phyloP scores from a whole-genome alignment of 2,113 vertebrate species.

The Aegotheles bennettii region DNA sequence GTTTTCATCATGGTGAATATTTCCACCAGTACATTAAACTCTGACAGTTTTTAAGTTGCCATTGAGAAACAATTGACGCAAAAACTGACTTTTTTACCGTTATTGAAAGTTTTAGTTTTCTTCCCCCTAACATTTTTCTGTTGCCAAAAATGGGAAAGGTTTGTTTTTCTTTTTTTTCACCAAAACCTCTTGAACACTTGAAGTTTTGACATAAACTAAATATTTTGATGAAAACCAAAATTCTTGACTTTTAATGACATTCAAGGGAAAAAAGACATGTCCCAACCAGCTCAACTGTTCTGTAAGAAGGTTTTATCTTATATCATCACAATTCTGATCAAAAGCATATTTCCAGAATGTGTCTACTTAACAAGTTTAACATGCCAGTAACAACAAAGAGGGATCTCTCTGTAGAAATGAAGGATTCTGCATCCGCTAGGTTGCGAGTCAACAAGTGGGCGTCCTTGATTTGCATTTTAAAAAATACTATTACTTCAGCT shows the following conservation, averaged over 20 bases:
- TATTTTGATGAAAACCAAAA: slow-evolving; percentile 3
- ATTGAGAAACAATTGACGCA: neutral
- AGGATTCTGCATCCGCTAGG: neutral
- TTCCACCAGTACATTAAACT: neutral
- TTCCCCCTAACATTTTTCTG: neutral
- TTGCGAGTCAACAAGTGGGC: neutral
- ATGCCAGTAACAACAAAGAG: neutral
- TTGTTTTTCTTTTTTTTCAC: neutral
- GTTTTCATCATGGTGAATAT: neutral
- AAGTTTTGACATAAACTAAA: neutral
- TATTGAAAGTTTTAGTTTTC: neutral
- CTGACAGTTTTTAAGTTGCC: neutral
- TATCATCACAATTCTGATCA: neutral
- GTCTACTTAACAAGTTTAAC: neutral
- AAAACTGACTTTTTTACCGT: neutral
- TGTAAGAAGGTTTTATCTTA: neutral
- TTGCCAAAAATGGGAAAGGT: neutral
- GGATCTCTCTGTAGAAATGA: neutral
- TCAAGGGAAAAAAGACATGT: neutral
- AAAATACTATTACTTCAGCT: neutral
- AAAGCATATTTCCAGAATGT: neutral
- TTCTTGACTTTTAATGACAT: neutral
- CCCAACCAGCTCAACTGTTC: neutral
- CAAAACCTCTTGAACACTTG: neutral
- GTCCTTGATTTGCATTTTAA: neutral